phyloP scores from a whole-genome alignment of 2,797 vertebrate genomes.

The Syngnathus acus region DNA sequence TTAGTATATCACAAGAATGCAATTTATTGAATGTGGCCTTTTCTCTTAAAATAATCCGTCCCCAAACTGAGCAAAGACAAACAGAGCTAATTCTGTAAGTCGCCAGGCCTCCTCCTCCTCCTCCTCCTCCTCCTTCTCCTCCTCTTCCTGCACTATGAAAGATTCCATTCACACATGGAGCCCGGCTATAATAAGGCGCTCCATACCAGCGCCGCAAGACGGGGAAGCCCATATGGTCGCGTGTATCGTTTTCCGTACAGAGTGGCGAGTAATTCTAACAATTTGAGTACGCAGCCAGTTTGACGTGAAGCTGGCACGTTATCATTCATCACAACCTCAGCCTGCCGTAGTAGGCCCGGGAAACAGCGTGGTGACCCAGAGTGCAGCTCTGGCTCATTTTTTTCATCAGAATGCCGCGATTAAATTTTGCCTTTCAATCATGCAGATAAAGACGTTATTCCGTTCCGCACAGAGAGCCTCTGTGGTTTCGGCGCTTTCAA shows the following conservation, averaged over 20 bases:
- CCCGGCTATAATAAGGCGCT: conserved; percentile 51
- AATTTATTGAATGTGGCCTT: conserved; percentile 53
- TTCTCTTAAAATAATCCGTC: conserved; percentile 69
- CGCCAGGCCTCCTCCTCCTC: conserved; percentile 42
- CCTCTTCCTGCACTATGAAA: conserved; percentile 67
- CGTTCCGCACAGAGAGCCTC: conserved; percentile 21
- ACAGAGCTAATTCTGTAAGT: conserved; percentile 67
- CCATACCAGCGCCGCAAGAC: conserved; percentile 28
- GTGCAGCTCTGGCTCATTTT: conserved; percentile 8
- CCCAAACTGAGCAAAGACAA: conserved; percentile 68
- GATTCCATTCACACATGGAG: conserved; percentile 65
- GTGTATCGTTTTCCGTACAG: conserved; percentile 55
- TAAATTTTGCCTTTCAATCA: conserved; percentile 16
- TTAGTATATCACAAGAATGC: conserved; percentile 58
- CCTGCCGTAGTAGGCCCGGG: conserved; percentile 4
- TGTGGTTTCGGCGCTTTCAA: conserved; percentile 40
- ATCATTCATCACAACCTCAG: conserved; percentile 25
- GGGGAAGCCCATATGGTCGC: conserved; percentile 55
- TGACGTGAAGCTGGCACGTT: conserved; percentile 31
- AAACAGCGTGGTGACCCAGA: conserved; percentile 8
- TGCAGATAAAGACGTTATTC: conserved; percentile 24
- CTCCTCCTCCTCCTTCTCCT: conserved; percentile 47
- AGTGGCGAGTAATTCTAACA: conserved; percentile 42
- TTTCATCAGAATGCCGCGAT: conserved; percentile 7
- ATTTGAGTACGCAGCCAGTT: conserved; percentile 39